phyloP scores from a whole-genome alignment of 2,888 invertebrate species.

The Drosophila silvestris region DNA sequence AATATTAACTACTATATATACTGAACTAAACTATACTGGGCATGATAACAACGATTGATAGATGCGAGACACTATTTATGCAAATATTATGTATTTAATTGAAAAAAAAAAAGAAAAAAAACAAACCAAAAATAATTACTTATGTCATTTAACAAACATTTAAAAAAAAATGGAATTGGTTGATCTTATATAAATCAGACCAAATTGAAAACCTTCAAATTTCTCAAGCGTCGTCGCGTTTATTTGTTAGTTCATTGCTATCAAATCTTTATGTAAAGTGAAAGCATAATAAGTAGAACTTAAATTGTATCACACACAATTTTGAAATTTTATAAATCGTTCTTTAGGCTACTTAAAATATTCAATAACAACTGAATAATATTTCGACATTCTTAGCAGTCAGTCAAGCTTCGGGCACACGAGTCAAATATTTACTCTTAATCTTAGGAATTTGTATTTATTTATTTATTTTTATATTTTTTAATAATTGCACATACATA shows the following conservation, averaged over 20 bases:
- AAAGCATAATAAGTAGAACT: slow-evolving; percentile 7
- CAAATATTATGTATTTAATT: slow-evolving; percentile 20
- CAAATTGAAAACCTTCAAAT: slow-evolving; percentile 1
- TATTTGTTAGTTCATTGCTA: slow-evolving; percentile 4
- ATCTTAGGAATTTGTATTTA: background rate
- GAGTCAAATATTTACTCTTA: slow-evolving; percentile 5
- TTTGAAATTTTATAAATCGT: background rate
- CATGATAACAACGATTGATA: slow-evolving; percentile 35
- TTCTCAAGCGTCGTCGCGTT: slow-evolving; percentile 1
- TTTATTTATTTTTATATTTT: slow-evolving; percentile 1
- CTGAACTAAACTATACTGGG: slow-evolving; percentile 29
- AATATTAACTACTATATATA: slow-evolving; percentile 21
- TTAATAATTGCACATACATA: background rate
- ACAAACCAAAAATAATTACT: slow-evolving; percentile 10
- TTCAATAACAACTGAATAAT: background rate
- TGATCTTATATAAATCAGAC: slow-evolving; percentile 1
- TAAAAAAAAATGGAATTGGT: background rate
- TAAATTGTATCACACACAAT: slow-evolving; percentile 7
- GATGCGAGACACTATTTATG: slow-evolving; percentile 23
- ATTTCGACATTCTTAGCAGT: background rate
- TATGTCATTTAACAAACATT: background rate
- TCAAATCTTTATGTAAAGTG: slow-evolving; percentile 8
- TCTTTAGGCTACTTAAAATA: background rate
- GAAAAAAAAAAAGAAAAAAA: background rate
- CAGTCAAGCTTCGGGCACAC: background rate